Evolutionary conservation across 2,797 vertebrate genomes (phyloP), one percentile per base, ranked within the genome.

Genomic region (Tadarida brasiliensis): DNA sequence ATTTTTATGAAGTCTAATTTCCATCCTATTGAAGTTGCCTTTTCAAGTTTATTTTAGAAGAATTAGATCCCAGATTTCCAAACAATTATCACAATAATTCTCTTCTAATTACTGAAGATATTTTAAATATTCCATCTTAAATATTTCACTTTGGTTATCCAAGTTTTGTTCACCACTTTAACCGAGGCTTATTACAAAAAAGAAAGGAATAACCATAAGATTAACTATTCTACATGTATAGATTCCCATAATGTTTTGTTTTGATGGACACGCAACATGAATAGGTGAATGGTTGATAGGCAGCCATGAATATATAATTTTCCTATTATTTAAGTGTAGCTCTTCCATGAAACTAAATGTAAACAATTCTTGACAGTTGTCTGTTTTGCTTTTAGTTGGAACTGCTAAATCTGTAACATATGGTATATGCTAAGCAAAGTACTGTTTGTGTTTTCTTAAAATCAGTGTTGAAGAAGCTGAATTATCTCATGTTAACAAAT

Each of bases 31-130:
- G 44, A 82, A 94, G 56, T 85, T 67, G 61, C 16, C 65, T 24
- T 89, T 86, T 95, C 30, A 94, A 78, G 73, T 92, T 92, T 63
- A 33, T 89, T 83, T 89, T 87, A 61, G 28, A 82, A 94, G 87
- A 92, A 94, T 51, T 70, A 33, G 80, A 70, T 35, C 56, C 71
- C 56, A 77, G 28, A 88, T 73, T 87, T 83, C 56, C 54, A 39
- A 88, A 91, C 39, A 93, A 28, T 83, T 67, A 80, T 87, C 70
- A 86, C 16, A 57, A 15, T 71, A 90, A 92, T 93, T 97, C 73
- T 83, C 9, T 74, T 91, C 11, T 85, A 54, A 56, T 94, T 91
- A 65, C 30, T 71, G 24, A 91, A n/a, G n/a, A n/a, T n/a, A n/a
- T n/a, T n/a, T n/a, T n/a, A n/a, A n/a, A n/a, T n/a, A n/a, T 54